phyloP scores from a whole-genome alignment of 2,888 invertebrate genomes.

The Aporophyla lueneburgensis region DNA sequence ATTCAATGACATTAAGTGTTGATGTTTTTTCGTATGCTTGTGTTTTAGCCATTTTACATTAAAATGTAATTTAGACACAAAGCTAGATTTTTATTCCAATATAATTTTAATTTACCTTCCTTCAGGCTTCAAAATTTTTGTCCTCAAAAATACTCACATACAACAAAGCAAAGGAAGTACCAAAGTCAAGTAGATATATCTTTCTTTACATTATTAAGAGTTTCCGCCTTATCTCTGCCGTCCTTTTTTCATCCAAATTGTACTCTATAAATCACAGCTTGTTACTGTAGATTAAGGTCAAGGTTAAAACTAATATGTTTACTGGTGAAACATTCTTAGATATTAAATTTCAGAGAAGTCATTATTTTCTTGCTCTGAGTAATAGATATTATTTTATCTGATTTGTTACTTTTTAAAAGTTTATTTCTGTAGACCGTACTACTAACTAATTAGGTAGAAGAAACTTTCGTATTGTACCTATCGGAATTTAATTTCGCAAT shows the following conservation, averaged over 20 bases:
- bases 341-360: not conserved
- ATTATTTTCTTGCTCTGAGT: not conserved
- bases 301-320: slow-evolving; percentile 9
- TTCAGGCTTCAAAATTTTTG: no score
- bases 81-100: no score
- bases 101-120: no score
- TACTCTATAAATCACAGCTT: slow-evolving; percentile 39
- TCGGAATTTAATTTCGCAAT: not conserved
- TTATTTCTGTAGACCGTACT: not conserved
- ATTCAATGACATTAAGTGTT: not conserved
- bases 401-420: not conserved
- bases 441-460: not conserved
- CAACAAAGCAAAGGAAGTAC: not conserved
- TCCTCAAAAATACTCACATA: not conserved
- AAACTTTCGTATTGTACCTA: no score
- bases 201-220: slow-evolving; percentile 44
- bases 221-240: slow-evolving; percentile 24
- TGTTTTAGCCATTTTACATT: no score
- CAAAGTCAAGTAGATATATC: not conserved
- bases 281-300: slow-evolving; percentile 29
- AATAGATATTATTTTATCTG: not conserved
- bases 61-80: no score
- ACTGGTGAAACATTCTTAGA: slow-evolving; percentile 11
- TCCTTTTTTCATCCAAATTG: slow-evolving; percentile 28
- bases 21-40: not conserved